Conservation (phyloP, 1,140 invertebrate species). For the Drosophila kanapiae region DNA sequence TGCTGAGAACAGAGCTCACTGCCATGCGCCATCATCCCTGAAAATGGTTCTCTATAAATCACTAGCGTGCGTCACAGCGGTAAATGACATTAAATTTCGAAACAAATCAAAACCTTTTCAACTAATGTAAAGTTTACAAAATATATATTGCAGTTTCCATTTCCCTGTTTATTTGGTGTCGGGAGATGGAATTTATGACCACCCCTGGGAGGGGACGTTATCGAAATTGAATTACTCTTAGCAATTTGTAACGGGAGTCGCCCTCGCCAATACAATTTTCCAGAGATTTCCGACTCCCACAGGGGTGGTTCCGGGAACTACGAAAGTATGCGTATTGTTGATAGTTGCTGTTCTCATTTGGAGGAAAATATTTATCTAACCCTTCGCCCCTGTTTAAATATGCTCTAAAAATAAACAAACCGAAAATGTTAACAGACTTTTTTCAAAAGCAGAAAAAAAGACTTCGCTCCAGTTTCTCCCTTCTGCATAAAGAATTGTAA, state of each 20-base stretch:
- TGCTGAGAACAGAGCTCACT: not conserved
- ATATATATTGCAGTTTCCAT: constrained; percentile 49
- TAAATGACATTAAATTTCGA: constrained; percentile 33
- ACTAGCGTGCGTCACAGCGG: not conserved
- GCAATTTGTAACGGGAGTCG: constrained; percentile 68
- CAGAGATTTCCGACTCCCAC: constrained; percentile 4
- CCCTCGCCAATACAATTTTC: constrained; percentile 22
- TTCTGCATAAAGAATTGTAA: constrained; percentile 21
- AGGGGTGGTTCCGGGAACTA: not conserved
- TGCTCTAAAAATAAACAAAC: constrained; percentile 38
- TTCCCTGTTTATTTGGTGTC: constrained; percentile 68
- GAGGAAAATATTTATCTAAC: constrained; percentile 8
- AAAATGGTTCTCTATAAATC: constrained; percentile 41
- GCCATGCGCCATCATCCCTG: constrained; percentile 3
- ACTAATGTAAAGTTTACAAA: constrained; percentile 52
- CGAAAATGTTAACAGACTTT: constrained; percentile 68
- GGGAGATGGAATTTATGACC: constrained; percentile 52
- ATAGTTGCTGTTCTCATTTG: not conserved
- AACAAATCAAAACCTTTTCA: constrained; percentile 49
- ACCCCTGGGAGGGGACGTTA: constrained; percentile 46
- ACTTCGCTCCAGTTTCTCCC: constrained; percentile 19
- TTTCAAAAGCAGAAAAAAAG: constrained; percentile 6
- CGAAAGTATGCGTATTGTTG: not conserved
- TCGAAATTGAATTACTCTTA: constrained; percentile 73
- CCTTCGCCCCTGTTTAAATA: constrained; percentile 12